phyloP scores from a whole-genome alignment of 2,888 invertebrate species.

The Epinotia ramella region DNA sequence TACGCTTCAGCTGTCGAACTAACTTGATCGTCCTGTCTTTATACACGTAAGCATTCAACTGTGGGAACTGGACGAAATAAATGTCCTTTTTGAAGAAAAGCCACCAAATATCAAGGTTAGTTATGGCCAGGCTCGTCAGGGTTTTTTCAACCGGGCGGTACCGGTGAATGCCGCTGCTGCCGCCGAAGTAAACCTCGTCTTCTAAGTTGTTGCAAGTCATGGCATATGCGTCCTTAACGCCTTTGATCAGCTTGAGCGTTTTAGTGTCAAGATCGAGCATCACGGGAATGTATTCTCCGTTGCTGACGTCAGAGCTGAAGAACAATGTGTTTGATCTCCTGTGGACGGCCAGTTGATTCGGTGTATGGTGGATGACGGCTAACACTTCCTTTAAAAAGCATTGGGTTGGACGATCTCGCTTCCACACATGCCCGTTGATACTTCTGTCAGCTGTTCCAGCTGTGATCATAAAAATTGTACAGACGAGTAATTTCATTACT shows the following conservation, averaged over 20 bases:
- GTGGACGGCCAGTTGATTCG: slow-evolving; percentile 73
- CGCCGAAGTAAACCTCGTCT: slow-evolving; percentile 72
- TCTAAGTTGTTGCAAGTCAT: slow-evolving; percentile 59
- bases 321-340: slow-evolving; percentile 65
- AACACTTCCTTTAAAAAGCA: slow-evolving; percentile 70
- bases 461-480: slow-evolving; percentile 22
- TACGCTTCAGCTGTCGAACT: slow-evolving; percentile 55
- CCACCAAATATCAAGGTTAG: slow-evolving; percentile 76
- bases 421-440: slow-evolving; percentile 56
- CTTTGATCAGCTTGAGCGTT: slow-evolving; percentile 67
- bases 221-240: slow-evolving; percentile 75
- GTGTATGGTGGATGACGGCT: slow-evolving; percentile 65
- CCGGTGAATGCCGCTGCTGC: slow-evolving; percentile 73
- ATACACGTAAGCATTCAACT: slow-evolving; percentile 66
- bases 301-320: slow-evolving; percentile 74
- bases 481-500: slow-evolving; percentile 20
- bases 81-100: slow-evolving; percentile 63
- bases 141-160: slow-evolving; percentile 59
- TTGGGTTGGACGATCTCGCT: slow-evolving; percentile 56
- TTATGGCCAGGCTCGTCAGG: slow-evolving; percentile 61
- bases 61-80: slow-evolving; percentile 74
- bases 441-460: slow-evolving; percentile 50
- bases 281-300: slow-evolving; percentile 72
- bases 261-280: slow-evolving; percentile 63
- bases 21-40: slow-evolving; percentile 58